Conservation (phyloP, 2,113 vertebrate species). For the Caranx ignobilis region DNA sequence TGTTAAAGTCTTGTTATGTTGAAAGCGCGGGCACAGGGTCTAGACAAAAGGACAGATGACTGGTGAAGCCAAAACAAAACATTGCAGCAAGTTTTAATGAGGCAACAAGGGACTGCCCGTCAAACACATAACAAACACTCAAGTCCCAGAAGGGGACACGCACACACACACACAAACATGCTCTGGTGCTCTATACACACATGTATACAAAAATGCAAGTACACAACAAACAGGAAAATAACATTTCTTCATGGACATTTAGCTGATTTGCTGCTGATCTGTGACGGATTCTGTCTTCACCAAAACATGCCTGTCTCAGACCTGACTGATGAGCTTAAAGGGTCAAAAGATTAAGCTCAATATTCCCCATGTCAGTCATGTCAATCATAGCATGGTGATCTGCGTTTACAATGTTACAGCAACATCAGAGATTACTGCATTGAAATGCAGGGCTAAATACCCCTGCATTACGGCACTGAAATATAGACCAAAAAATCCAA, state of each 20-base stretch:
- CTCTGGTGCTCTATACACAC: slow-evolving; percentile 31
- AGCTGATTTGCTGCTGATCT: slow-evolving; percentile 49
- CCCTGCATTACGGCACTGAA: slow-evolving; percentile 64
- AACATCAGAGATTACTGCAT: slow-evolving; percentile 71
- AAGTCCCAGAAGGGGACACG: slow-evolving; percentile 40
- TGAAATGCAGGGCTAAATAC: slow-evolving; percentile 72
- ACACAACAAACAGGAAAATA: slow-evolving; percentile 21
- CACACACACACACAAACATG: slow-evolving; percentile 11
- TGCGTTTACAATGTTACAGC: slow-evolving; percentile 59
- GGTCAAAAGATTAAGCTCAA: slow-evolving; percentile 68
- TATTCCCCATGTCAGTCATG: slow-evolving; percentile 63
- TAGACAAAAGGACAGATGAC: slow-evolving; percentile 73
- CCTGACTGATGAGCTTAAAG: slow-evolving; percentile 68
- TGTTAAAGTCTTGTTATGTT: slow-evolving; percentile 55
- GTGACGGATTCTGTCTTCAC: slow-evolving; percentile 55
- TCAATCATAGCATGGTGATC: slow-evolving; percentile 56
- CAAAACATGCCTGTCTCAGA: slow-evolving; percentile 61
- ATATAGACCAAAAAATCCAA: slow-evolving; percentile 76
- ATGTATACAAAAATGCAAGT: neutral
- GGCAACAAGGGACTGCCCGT: slow-evolving; percentile 70
- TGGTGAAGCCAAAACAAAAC: slow-evolving; percentile 72
- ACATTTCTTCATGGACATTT: slow-evolving; percentile 9
- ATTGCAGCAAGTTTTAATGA: slow-evolving; percentile 79
- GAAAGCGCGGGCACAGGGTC: slow-evolving; percentile 55
- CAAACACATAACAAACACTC: slow-evolving; percentile 60